Conservation (phyloP, 2,113 vertebrate genomes). For the Salminus brasiliensis region DNA sequence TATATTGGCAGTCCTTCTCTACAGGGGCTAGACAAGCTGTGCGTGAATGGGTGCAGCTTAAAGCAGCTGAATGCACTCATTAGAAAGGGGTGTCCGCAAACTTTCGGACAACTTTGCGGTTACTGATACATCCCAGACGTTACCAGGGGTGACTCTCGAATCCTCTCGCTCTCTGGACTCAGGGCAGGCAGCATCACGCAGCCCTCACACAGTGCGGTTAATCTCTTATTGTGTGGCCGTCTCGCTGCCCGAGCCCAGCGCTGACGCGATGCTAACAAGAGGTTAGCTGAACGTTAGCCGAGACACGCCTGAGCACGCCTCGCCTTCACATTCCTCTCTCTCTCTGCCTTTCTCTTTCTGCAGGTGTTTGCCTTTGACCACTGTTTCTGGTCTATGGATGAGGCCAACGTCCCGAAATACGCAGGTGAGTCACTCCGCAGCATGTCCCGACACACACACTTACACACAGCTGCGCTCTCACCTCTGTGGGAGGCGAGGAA, state of each 20-base stretch:
- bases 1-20: too few species aligned
- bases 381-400: conserved; percentile 99
- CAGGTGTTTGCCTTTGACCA: conserved; percentile 99
- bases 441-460: conserved; percentile 1
- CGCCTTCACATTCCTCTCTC: background rate
- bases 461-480: conserved; percentile 6
- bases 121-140: too few species aligned
- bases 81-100: too few species aligned
- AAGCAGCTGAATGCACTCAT: too few species aligned
- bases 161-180: background rate
- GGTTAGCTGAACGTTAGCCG: background rate
- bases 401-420: conserved; percentile 93
- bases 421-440: conserved; percentile 82
- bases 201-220: conserved; percentile 20
- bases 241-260: background rate
- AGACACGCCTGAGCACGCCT: conserved; percentile 23
- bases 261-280: background rate
- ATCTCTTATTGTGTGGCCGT: conserved; percentile 23
- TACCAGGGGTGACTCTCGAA: too few species aligned
- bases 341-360: conserved; percentile 46
- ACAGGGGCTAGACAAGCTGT: too few species aligned
- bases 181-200: background rate
- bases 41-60: too few species aligned
- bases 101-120: too few species aligned
- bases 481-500: conserved; percentile 13